Conservation (phyloP, 2,797 vertebrate species). For the Valencia hispanica region DNA sequence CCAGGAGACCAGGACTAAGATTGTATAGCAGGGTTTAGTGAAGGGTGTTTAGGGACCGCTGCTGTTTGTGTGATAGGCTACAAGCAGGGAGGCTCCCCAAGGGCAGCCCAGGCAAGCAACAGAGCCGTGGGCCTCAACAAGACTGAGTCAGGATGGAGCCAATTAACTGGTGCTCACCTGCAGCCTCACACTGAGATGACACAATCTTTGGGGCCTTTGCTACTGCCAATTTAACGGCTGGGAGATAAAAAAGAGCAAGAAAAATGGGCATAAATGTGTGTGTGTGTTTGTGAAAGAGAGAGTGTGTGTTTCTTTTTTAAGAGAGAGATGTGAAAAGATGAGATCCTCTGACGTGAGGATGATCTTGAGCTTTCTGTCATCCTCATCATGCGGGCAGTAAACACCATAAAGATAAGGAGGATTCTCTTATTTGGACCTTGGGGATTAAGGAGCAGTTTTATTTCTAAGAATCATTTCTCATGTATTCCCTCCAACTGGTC, state of each 20-base stretch:
- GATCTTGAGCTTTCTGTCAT: constrained; percentile 62
- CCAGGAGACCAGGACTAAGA: constrained; percentile 48
- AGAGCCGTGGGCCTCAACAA: constrained; percentile 60
- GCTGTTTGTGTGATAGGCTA: constrained; percentile 73
- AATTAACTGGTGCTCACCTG: constrained; percentile 85
- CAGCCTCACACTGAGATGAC: constrained; percentile 74
- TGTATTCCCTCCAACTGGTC: constrained; percentile 23
- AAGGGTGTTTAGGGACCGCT: constrained; percentile 45
- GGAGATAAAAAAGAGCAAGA: constrained; percentile 64
- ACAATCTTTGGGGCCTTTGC: constrained; percentile 64
- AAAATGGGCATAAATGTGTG: constrained; percentile 16
- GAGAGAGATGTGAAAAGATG: constrained; percentile 54
- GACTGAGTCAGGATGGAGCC: constrained; percentile 79
- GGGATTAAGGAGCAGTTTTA: constrained; percentile 51
- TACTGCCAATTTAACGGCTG: constrained; percentile 71
- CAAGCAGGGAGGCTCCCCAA: constrained; percentile 56
- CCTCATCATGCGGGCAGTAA: constrained; percentile 52
- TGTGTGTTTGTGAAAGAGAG: constrained; percentile 29
- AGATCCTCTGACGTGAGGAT: constrained; percentile 64
- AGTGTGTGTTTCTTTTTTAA: constrained; percentile 8
- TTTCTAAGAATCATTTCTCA: constrained; percentile 39
- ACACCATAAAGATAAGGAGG: constrained; percentile 58
- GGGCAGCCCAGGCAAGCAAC: constrained; percentile 56
- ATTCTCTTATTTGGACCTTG: constrained; percentile 40
- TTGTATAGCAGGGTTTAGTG: constrained; percentile 35